phyloP scores from a whole-genome alignment of 2,113 vertebrate genomes.

The Ciconia boyciana region DNA sequence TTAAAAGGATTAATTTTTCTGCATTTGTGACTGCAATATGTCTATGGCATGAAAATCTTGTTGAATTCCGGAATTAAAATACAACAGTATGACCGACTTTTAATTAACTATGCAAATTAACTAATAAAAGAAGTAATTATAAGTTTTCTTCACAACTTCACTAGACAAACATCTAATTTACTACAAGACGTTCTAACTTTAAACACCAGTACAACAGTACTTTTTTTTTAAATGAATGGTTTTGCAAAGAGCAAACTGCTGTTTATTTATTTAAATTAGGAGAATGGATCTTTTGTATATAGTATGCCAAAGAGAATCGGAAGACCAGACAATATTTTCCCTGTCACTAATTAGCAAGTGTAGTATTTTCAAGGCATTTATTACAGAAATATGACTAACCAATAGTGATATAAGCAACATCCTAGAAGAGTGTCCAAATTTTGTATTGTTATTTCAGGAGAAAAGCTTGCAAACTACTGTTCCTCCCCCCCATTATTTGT shows the following conservation, averaged over 20 bases:
- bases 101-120: constrained; percentile 40
- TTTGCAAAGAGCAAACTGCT: not conserved
- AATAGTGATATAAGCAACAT: not conserved
- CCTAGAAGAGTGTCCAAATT: not conserved
- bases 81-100: not conserved
- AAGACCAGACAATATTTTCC: not conserved
- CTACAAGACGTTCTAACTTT: not conserved
- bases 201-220: not conserved
- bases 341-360: not conserved
- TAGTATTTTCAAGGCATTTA: not conserved
- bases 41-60: not conserved
- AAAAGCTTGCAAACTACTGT: not conserved
- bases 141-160: not conserved
- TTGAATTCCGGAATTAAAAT: not conserved
- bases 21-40: not conserved
- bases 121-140: not conserved
- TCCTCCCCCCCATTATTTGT: not conserved
- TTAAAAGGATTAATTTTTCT: not conserved
- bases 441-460: not conserved
- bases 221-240: not conserved
- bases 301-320: not conserved
- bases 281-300: not conserved
- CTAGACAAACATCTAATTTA: constrained; percentile 5
- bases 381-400: not conserved
- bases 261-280: constrained; percentile 24